A percentile compares a stretch with the other conserved stretches of the same genome.
Conservation (phyloP, 1,140 invertebrate genomes). For the Drosophila yakuba region DNA sequence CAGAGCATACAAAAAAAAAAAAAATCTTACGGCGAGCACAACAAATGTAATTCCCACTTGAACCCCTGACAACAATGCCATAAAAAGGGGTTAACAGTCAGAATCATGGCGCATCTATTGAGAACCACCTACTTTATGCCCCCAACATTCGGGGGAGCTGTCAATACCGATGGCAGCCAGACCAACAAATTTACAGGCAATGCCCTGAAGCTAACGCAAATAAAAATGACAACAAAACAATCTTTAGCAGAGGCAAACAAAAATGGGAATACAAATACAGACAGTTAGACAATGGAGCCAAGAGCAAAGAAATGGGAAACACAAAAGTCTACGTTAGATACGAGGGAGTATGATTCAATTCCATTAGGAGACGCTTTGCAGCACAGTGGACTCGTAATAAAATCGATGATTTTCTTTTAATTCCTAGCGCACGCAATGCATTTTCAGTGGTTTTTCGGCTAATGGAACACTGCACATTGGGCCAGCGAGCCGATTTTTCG, state of each 20-base stretch:
- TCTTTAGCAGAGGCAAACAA: conserved; percentile 46
- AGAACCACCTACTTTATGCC: conserved; percentile 5
- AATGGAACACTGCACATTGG: conserved; percentile 17
- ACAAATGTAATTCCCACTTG: conserved; percentile 24
- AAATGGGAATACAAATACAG: conserved; percentile 23
- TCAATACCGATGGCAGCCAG: conserved; percentile 35
- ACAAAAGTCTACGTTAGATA: conserved; percentile 28
- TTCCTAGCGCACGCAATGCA: conserved; percentile 49
- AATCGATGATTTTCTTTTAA: conserved; percentile 52
- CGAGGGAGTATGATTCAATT: conserved; percentile 47
- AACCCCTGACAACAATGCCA: conserved; percentile 18
- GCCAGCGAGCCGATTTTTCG: no score
- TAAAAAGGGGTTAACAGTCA: conserved; percentile 44
- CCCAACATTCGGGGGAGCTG: background rate
- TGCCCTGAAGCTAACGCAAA: conserved; percentile 32
- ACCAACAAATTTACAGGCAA: conserved; percentile 16
- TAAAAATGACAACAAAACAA: conserved; percentile 35
- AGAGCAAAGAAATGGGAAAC: conserved; percentile 14
- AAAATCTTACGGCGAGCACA: background rate
- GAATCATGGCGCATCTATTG: conserved; percentile 20
- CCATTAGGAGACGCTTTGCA: conserved; percentile 38
- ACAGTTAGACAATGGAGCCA: conserved; percentile 28
- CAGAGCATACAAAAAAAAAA: conserved; percentile 3
- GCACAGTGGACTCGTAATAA: conserved; percentile 19
- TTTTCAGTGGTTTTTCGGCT: conserved; percentile 27